Evolutionary conservation across 2,113 vertebrate species (phyloP), one percentile per base, ranked within the genome.

Genomic region (Pelodiscus sinensis): DNA sequence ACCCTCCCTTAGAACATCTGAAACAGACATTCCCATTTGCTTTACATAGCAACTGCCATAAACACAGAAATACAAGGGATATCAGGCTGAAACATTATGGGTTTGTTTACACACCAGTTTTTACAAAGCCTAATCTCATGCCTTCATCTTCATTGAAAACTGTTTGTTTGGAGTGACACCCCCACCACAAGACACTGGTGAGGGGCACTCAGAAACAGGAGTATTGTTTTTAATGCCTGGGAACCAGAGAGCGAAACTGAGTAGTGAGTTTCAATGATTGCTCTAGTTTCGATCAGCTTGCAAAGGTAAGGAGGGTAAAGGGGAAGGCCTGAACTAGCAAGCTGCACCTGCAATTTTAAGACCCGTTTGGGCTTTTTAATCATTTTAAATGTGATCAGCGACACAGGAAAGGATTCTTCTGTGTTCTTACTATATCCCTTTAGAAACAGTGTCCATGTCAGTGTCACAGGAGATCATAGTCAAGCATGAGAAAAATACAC

Each of bases 201-300:
- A 9, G 7, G n/a, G 22, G 54, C 8, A 22, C 25, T 3, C 4
- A 25, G 22, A 82, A 79, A 88, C 27, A 57, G 62, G 8, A n/a
- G 81, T 51, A 88, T 88, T 88, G 86, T 88, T 88, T 62, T 57
- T 24, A 22, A 4, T 58, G 54, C 65, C 5, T 27, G 54, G 55
- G 65, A 82, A 82, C 38, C 38, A 31, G 71, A 62, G 56, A 87
- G 78, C 16, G 79, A 88, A 82, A 82, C 86, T n/a, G 52, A 44
- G n/a, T 9, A 21, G 8, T 21, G n/a, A 58, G 54, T 82, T 57
- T 88, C 79, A 88, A 9, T 31, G 54, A 82, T 80, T 80, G 27
- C 85, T 87, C 65, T 18, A 51, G 86, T 88, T 88, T 88, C 79
- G 57, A 58, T 88, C 86, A 88, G 79, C 54, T 60, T 65, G 81